Conservation (phyloP, 2,113 vertebrate species). For the Sinocyclocheilus rhinocerous region DNA sequence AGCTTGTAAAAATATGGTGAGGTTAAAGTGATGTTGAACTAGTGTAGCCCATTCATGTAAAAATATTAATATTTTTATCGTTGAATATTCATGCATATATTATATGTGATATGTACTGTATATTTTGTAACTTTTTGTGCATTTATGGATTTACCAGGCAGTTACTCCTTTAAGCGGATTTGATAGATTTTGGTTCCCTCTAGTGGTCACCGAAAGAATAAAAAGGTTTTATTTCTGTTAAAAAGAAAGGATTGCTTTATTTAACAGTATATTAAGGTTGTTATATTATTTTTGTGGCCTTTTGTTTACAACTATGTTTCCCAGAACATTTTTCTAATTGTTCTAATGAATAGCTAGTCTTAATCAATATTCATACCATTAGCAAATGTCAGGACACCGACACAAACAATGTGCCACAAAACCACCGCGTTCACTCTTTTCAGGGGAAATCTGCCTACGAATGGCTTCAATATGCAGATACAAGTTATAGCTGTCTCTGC, state of each 20-base stretch:
- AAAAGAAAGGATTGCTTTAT: background rate
- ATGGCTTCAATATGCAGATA: too few relatives aligned
- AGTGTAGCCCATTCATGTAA: background rate
- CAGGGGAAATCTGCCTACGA: too few relatives aligned
- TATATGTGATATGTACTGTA: background rate
- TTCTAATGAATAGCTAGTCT: too few relatives aligned
- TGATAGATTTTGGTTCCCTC: slow-evolving; percentile 41
- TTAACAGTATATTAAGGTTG: background rate
- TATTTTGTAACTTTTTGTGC: background rate
- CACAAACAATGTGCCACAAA: too few relatives aligned
- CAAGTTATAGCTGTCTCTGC: too few relatives aligned
- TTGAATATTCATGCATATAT: background rate
- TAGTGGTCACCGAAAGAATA: slow-evolving; percentile 34
- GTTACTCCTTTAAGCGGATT: background rate
- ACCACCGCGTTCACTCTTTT: too few relatives aligned
- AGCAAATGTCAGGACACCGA: too few relatives aligned
- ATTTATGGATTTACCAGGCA: background rate
- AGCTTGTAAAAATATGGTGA: background rate
- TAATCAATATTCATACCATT: too few relatives aligned
- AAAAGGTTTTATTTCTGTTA: background rate
- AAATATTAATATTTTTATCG: background rate
- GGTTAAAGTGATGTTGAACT: background rate
- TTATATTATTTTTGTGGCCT: too few relatives aligned
- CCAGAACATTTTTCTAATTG: too few relatives aligned
- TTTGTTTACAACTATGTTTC: too few relatives aligned